Evolutionary conservation across 2,113 vertebrate genomes (phyloP).

Genomic region (Galbula dea): DNA sequence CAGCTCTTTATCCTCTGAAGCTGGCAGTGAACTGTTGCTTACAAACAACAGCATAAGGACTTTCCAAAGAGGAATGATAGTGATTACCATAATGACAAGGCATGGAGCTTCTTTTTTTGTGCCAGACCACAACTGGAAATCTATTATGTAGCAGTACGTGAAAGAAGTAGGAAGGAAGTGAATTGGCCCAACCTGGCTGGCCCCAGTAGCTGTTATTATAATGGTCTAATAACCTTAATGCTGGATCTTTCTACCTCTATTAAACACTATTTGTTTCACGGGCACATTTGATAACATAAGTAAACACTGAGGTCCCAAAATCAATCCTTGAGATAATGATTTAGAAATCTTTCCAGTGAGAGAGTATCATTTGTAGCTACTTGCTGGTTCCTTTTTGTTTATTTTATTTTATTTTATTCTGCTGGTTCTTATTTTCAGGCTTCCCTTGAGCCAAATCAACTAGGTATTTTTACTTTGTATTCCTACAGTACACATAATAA

Average conservation of each 20-base stretch:
- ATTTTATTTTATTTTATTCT: too few relatives aligned
- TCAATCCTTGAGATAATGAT: not conserved
- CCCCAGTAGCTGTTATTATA: not conserved
- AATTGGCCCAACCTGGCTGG: not conserved
- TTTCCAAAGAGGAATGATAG: constrained; percentile 47
- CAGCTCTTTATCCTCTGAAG: constrained; percentile 17
- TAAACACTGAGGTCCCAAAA: not conserved
- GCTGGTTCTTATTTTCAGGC: not conserved
- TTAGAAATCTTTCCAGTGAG: not conserved
- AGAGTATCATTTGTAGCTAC: not conserved
- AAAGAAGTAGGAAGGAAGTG: not conserved
- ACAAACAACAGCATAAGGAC: constrained; percentile 49
- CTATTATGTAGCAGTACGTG: not conserved
- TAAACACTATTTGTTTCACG: not conserved
- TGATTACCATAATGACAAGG: constrained; percentile 60
- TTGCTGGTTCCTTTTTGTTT: too few relatives aligned
- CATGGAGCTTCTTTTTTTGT: constrained; percentile 16
- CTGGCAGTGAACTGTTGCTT: constrained; percentile 45
- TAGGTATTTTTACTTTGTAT: not conserved
- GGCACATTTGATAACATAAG: not conserved
- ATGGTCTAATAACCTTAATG: not conserved
- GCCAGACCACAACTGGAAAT: constrained; percentile 23
- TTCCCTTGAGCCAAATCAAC: not conserved
- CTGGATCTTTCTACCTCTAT: not conserved
- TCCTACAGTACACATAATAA: not conserved